Evolutionary conservation across 2,888 invertebrate species (phyloP), one percentile per base, ranked within the genome.

Genomic region (Caenorhabditis becei): DNA sequence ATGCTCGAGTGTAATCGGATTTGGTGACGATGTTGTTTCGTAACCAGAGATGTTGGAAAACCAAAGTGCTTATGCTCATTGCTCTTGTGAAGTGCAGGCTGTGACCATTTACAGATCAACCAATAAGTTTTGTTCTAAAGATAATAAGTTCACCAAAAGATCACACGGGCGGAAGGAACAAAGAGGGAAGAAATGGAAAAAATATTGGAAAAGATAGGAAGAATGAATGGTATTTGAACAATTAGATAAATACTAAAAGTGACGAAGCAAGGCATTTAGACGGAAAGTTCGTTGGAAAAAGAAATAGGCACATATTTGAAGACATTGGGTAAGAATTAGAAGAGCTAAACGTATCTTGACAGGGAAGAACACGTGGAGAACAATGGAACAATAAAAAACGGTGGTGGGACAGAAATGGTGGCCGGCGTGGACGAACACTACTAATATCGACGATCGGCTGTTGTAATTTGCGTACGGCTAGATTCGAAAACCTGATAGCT

Each of bases 401-500:
- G 61, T 44, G 20, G 26, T 54, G n/a, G 37, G 37, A 44, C 37
- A 61, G 53, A 26, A 14, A 26, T 26, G 56, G 47, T 14, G 71
- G 37, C 5, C 18, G 32, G 16, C n/a, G n/a, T n/a, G n/a, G n/a
- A n/a, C 41, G 49, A 62, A 66, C 61, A 67, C 61, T 54, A 54
- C 74, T 81, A 81, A 72, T 81, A 81, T 77, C 81, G 71, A 65
- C 77, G 75, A 63, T 81, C 81, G 26, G 71, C 70, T 61, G 77
- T 49, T 53, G 82, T 65, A 54, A 77, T 65, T 74, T 78, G 72
- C 65, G 77, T 74, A 65, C 67, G 77, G 71, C 62, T 82, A 61
- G 77, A 69, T 70, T 82, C 77, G 23, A 82, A 82, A 66, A 82
- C 74, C 70, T 82, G 77, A 78, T 82, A 82, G 69, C 82, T 82